Evolutionary conservation across 2,113 vertebrate species (phyloP), one percentile per base, ranked within the genome.

Genomic region (Menura novaehollandiae): DNA sequence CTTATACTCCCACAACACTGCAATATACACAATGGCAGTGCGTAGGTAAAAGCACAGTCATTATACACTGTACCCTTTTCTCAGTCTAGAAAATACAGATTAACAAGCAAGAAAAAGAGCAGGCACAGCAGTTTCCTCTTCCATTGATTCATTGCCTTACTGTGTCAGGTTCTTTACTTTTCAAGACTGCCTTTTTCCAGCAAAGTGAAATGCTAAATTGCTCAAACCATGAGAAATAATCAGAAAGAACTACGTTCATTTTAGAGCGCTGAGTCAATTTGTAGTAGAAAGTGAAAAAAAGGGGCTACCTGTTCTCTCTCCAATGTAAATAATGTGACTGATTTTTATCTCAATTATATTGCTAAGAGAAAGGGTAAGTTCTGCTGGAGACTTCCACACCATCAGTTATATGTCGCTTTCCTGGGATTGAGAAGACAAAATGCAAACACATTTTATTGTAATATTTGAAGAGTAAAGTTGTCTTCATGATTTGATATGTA

Each of bases 91-190:
- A 94, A 90, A 93, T 67, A 66, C 0, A 71, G 55, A 90, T 95
- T 62, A 93, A 46, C 16, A 73, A 72, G 35, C 26, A 56, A 49
- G 46, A 37, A 78, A 71, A 93, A 83, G 19, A 86, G 82, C 85
- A 86, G 88, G 51, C 67, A 41, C 71, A 80, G 91, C 67, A 94
- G 46, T 94, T 96, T 96, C 55, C 55, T 76, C 67, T 91, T 79
- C 51, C 1, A 0, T 81, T 87, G 91, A 64, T 84, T 91, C 71
- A 28, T 35, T 88, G 43, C 52, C 81, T 41, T 85, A 77, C 46
- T 44, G 51, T 71, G 75, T 77, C 75, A 79, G 26, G 62, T 71
- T 74, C 71, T 88, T 83, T 90, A 46, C 52, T 90, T 90, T 68
- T 85, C 55, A 90, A 74, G 37, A 46, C 72, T 91, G 58, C 27